phyloP scores from a whole-genome alignment of 2,113 vertebrate genomes.

The Circaetus cinerascens region DNA sequence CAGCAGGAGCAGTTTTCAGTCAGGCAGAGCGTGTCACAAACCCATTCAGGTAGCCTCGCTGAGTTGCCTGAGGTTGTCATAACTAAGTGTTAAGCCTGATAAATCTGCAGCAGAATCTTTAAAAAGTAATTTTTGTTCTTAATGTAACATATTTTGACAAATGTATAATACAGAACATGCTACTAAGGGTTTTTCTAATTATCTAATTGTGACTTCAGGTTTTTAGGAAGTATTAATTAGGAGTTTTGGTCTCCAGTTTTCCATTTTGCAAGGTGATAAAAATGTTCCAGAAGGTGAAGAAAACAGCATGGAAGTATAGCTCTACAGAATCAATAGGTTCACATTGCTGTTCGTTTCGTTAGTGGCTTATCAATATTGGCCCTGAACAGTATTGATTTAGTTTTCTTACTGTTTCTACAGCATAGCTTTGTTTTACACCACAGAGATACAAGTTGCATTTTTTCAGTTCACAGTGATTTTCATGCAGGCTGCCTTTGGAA shows the following conservation, averaged over 20 bases:
- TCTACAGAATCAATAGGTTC: neutral
- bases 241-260: neutral
- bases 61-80: neutral
- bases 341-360: neutral
- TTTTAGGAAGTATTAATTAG: neutral
- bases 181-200: neutral
- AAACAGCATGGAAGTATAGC: neutral
- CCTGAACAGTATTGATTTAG: slow-evolving; percentile 3
- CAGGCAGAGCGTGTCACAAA: neutral
- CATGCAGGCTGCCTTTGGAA: neutral
- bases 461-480: neutral
- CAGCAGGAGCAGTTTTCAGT: neutral
- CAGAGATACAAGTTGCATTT: neutral
- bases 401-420: neutral
- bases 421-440: neutral
- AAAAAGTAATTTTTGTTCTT: neutral
- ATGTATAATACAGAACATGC: neutral
- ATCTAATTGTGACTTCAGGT: neutral
- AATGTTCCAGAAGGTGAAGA: neutral
- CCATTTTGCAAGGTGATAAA: neutral
- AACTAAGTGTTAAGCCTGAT: neutral
- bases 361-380: neutral
- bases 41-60: neutral
- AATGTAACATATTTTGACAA: neutral
- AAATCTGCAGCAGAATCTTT: neutral